Base-by-base conservation (phyloP, 2,113 vertebrate species). In the Centropristis striata region DNA sequence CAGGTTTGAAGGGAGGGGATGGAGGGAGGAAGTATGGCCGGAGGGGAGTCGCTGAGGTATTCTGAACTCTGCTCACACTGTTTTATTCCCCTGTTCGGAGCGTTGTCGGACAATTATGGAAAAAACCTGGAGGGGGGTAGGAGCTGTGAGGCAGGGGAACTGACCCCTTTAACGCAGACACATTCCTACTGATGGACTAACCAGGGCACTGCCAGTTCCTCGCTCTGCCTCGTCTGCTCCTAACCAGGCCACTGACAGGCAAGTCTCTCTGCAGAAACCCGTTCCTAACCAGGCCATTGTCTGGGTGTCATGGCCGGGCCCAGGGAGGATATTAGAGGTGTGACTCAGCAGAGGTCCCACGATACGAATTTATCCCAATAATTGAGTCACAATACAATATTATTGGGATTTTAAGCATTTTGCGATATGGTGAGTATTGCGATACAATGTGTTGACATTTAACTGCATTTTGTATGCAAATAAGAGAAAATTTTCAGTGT, bases 31-130 rank as follows among this genome's bases (percentile, higher is more conserved):
- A 39, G 23, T n/a, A 41, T 41, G 32, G 63, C 44, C 21, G 20
- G 53, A 75, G 46, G 54, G 5, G 18, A 61, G 58, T 36, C 58
- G 18, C 28, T 44, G 50, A 74, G 46, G 63, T 65, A 54, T 39
- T 85, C 58, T 64, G 25, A 67, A 75, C 61, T 49, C 42, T 9
- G 49, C 61, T 73, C 47, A 58, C 49, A 57, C 25, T 23, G 53
- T 79, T 89, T 85, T 25, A 69, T 68, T 78, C 46, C 61, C 44
- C 21, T 57, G 61, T 66, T 74, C 74, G 76, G 44, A 63, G 66
- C 25, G 58, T 64, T 68, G 71, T 80, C 79, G 53, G 78, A 88
- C 76, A 86, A 78, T 87, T 80, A 75, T 50, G 58, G 46, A 83
- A 81, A 84, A 84, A 68, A n/a, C 67, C 71, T 71, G 71, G 50